Base-by-base conservation (phyloP, 2,888 invertebrate genomes). In the Yponomeuta sedellus region DNA sequence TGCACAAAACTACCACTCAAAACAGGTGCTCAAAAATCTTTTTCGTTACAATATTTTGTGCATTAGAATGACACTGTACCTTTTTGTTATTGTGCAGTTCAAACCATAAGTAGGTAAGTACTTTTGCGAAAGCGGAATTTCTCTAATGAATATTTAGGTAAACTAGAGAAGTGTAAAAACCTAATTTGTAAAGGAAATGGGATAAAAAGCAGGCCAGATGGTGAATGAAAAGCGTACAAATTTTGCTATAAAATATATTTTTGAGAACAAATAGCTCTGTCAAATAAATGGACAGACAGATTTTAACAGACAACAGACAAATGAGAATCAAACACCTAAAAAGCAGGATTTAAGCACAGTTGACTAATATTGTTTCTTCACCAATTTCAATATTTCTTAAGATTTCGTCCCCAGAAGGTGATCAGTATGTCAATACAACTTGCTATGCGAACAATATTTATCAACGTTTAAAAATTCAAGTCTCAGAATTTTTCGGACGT, bases 201-300 rank as follows among this genome's bases (percentile, higher is more conserved):
- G 34, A 34, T 34, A 8, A 34, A 8, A 34, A 34, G 34, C 34
- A 52, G 57, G 83, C 84, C 71, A 85, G 86, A 75, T 79, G 81
- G 80, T 79, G 77, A 90, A 90, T 90, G 83, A 90, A 91, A 91
- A 88, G 88, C 88, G 77, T 79, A 83, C 81, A 79, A 79, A 80
- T 85, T 86, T 85, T 82, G 79, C 74, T 81, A 85, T 56, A 88
- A 86, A 88, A 87, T 90, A 89, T 89, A 89, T 89, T 88, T 88
- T 80, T 77, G 74, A 84, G 82, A 85, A 86, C 81, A 83, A 64
- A 67, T 66, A n/a, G 62, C 72, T 83, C 73, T 78, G 81, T 85
- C 83, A 82, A 85, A 83, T 84, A 70, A 81, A 83, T 83, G 44
- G 44, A 88, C 85, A 88, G 88, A 91, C 87, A 88, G 84, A 83